These are phyloP conservation scores for Parthenolecanium corni DNA, from an alignment of 2,888 invertebrate genomes.

Conservation along the genomic window DNA sequence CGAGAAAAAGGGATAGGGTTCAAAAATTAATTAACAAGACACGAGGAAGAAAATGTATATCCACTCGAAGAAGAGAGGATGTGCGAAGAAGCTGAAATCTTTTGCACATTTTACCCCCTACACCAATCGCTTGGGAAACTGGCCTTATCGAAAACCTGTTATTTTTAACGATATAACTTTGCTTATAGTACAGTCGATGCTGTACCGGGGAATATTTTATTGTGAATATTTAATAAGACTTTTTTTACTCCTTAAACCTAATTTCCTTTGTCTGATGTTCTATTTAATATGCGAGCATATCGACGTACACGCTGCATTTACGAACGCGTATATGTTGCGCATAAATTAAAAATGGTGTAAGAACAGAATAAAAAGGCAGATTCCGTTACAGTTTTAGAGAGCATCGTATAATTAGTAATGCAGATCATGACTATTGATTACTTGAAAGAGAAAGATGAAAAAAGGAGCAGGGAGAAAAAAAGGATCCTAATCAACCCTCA, in stretches of 20 bases:
- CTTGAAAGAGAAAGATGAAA: slow-evolving; percentile 6
- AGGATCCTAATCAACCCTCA: slow-evolving; percentile 24
- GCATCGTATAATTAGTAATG: slow-evolving; percentile 22
- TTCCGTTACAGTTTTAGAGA: slow-evolving; percentile 8
- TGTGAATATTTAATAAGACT: slow-evolving; percentile 25
- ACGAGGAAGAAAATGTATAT: no score
- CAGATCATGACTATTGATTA: slow-evolving; percentile 29
- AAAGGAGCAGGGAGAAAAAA: background rate
- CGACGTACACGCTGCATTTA: slow-evolving; percentile 5
- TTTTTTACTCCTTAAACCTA: slow-evolving; percentile 21
- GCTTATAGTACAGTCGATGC: no score
- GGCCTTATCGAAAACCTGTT: no score
- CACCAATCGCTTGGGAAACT: no score
- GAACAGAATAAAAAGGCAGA: background rate
- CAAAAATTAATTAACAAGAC: no score
- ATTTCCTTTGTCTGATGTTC: slow-evolving; percentile 19
- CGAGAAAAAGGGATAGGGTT: no score
- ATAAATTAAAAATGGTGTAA: slow-evolving; percentile 3
- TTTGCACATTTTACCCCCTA: no score
- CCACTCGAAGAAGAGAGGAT: no score
- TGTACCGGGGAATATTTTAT: background rate
- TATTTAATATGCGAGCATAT: slow-evolving; percentile 28
- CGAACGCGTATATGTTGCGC: background rate
- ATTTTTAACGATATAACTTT: no score
- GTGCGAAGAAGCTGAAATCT: no score